Base-by-base conservation (phyloP, 92 coral and sea anemone genomes). In the Pocillopora grandis region DNA sequence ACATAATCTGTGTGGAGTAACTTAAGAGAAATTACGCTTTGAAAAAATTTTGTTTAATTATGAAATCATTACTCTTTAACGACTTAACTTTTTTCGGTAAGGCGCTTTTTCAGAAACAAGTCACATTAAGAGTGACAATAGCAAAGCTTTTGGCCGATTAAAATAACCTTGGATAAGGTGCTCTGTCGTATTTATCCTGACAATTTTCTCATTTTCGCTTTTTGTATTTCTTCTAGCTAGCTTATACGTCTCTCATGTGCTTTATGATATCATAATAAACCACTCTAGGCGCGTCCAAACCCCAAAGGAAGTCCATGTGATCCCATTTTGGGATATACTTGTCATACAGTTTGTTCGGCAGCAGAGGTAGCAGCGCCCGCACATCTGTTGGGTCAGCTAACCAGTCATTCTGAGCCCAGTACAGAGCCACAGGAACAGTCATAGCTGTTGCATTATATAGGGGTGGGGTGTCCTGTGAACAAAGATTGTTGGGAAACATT, bases 271-370 rank as follows among this genome's bases (percentile, higher is more conserved):
- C 94, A 37, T 66, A 20, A 75, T 93, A 93, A 42, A 90, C 90
- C 36, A 82, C 58, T 17, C 62, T 80, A 15, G 97, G 73, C 1
- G 97, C 97, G 76, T 93, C 94, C 86, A 90, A 73, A 2, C 85
- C 94, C 97, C 97, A 93, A 13, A 93, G 82, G 62, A 93, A 93
- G 79, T 93, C 97, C 72, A 93, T 72, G 79, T 93, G 97, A 60
- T 93, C 92, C 97, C 97, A 93, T 0, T 76, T 70, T 21, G 35
- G 14, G 18, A 93, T 86, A 48, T 58, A 67, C 66, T 85, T 88
- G 72, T 64, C 63, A 85, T 82, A 86, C 18, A 86, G 76, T 20
- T 67, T 35, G 64, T 60, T 83, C 10, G 73, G 89, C 33, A 93
- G 83, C 79, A 78, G 84, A 23, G 89, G 76, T 27, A 86, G 79